Evolutionary conservation across 1,140 invertebrate species (phyloP).

Genomic region (Bemisia tabaci): DNA sequence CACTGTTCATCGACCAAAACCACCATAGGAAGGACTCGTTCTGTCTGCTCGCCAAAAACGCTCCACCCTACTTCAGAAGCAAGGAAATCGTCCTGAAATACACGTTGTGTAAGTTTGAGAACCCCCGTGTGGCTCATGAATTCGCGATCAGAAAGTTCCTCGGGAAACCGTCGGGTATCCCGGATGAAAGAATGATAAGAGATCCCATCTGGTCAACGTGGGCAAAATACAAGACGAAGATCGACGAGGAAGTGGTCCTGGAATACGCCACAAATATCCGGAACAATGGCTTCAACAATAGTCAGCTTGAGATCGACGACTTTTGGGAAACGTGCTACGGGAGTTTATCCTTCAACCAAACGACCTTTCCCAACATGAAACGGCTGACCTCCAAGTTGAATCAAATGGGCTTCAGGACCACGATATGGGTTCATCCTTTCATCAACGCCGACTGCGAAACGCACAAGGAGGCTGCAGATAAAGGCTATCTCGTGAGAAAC

Average conservation of each 20-base stretch:
- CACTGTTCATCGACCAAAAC: conserved; percentile 19
- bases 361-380: conserved; percentile 2
- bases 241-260: conserved; percentile 49
- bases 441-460: conserved; percentile 60
- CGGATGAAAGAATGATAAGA: conserved; percentile 48
- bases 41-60: not conserved
- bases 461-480: conserved; percentile 27
- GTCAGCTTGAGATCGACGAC: conserved; percentile 83
- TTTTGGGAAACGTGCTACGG: conserved; percentile 83
- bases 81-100: not conserved
- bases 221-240: conserved; percentile 56
- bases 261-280: conserved; percentile 58
- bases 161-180: conserved; percentile 25
- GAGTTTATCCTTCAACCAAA: conserved; percentile 40
- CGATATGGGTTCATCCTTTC: conserved; percentile 82
- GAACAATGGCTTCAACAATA: conserved; percentile 51
- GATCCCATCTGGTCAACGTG: conserved; percentile 80
- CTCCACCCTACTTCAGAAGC: too few species aligned
- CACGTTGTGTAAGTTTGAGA: conserved; percentile 1
- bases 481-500: conserved; percentile 43
- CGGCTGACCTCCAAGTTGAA: conserved; percentile 3
- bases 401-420: conserved; percentile 31
- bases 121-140: not conserved
- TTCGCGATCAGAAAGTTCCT: not conserved
- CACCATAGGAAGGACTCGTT: conserved; percentile 12